phyloP scores from a whole-genome alignment of 2,797 vertebrate species.

The Numenius phaeopus region DNA sequence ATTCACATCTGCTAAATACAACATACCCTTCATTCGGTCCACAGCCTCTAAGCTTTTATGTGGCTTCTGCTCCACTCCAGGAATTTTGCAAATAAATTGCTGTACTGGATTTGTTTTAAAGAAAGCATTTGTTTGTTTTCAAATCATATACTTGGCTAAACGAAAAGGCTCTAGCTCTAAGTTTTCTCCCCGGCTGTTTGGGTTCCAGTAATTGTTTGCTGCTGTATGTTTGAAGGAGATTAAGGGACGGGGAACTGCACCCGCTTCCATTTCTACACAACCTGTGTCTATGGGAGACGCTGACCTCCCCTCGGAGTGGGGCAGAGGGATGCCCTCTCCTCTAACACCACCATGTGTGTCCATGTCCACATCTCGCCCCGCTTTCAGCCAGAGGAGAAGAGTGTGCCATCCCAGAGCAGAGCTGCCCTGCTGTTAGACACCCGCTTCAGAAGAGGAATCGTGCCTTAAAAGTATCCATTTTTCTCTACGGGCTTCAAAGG shows the following conservation, averaged over 20 bases:
- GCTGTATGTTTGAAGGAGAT: neutral
- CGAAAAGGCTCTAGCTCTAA: neutral
- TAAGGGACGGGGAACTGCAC: neutral
- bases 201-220: neutral
- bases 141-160: neutral
- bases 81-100: slow-evolving; percentile 12
- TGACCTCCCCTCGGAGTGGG: accelerated
- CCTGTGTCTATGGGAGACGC: neutral
- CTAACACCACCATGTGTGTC: accelerated
- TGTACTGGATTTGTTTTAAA: slow-evolving; percentile 7
- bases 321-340: neutral
- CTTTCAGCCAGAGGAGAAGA: neutral
- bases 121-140: slow-evolving; percentile 33
- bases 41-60: slow-evolving; percentile 13
- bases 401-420: neutral
- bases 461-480: neutral
- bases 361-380: neutral
- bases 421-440: neutral
- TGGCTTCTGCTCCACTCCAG: slow-evolving; percentile 1
- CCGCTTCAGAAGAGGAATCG: neutral
- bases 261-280: neutral
- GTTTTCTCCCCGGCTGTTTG: neutral
- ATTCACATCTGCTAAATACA: neutral
- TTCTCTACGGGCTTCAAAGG: neutral
- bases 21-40: neutral